Evolutionary conservation across 2,888 invertebrate species (phyloP).

Genomic region (Tribolium freemani): DNA sequence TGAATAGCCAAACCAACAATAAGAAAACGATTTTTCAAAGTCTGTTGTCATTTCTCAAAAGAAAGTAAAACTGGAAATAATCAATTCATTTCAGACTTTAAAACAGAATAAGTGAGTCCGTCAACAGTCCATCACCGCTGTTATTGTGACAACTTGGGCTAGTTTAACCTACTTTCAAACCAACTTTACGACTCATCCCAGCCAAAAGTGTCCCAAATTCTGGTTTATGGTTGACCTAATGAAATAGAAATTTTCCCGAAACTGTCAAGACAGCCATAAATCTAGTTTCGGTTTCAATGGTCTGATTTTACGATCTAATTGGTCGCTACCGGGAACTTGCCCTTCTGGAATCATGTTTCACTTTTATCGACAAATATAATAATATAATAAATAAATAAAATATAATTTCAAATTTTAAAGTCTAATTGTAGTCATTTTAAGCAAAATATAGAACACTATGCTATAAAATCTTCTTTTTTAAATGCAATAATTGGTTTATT

Average conservation of each 20-base stretch:
- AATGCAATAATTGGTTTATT: too few species aligned
- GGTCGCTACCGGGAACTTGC: slow-evolving; percentile 32
- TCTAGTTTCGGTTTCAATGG: slow-evolving; percentile 42
- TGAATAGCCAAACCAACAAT: slow-evolving; percentile 1
- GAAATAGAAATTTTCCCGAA: slow-evolving; percentile 57
- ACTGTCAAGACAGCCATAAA: slow-evolving; percentile 50
- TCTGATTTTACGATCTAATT: slow-evolving; percentile 38
- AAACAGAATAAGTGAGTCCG: slow-evolving; percentile 30
- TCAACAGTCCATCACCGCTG: slow-evolving; percentile 24
- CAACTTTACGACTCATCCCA: slow-evolving; percentile 52
- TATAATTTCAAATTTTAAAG: too few species aligned
- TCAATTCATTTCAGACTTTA: background rate
- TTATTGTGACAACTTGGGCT: slow-evolving; percentile 36
- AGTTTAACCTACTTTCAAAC: slow-evolving; percentile 59
- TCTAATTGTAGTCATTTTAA: too few species aligned
- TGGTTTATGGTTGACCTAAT: slow-evolving; percentile 62
- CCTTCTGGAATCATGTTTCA: slow-evolving; percentile 3
- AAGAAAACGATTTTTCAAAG: slow-evolving; percentile 10
- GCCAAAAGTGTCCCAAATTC: slow-evolving; percentile 57
- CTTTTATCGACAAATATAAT: slow-evolving; percentile 4
- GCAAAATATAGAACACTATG: too few species aligned
- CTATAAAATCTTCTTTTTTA: too few species aligned
- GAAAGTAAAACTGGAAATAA: background rate
- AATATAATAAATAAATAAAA: too few species aligned
- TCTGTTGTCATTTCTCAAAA: background rate